These are phyloP conservation scores for Drosophila lacicola DNA, from an alignment of 2,888 invertebrate species.

Conservation along the genomic window DNA sequence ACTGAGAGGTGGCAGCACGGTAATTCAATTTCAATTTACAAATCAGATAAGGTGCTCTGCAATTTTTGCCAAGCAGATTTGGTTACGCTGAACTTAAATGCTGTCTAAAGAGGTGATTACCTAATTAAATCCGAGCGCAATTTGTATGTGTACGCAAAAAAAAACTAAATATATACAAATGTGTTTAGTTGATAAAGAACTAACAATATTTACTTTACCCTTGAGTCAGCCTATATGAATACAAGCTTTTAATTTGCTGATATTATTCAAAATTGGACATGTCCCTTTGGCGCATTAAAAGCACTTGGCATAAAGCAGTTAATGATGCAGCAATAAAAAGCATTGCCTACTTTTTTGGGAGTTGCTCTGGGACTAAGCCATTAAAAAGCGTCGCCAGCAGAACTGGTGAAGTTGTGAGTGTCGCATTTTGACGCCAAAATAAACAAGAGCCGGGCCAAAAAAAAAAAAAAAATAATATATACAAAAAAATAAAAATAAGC, in stretches of 20 bases:
- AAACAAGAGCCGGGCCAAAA: conserved; percentile 12
- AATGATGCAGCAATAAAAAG: conserved; percentile 25
- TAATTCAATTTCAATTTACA: neutral
- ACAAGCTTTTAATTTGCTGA: neutral
- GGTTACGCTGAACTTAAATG: neutral
- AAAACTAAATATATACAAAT: neutral
- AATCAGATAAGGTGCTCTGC: neutral
- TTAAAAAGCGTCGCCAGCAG: conserved; percentile 31
- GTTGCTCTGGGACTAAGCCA: conserved; percentile 30
- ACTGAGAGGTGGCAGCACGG: neutral
- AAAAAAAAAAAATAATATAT: neutral
- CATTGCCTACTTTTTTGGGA: conserved; percentile 35
- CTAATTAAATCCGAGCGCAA: too few species aligned
- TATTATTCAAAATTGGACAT: neutral
- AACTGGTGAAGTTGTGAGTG: neutral
- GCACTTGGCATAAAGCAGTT: conserved; percentile 27
- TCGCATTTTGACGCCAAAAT: conserved; percentile 20
- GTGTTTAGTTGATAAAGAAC: neutral
- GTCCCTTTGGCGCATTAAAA: neutral
- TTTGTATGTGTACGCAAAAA: neutral
- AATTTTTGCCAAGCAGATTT: neutral
- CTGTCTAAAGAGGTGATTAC: too few species aligned
- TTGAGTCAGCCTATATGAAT: neutral
- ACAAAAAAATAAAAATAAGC: conserved; percentile 12
- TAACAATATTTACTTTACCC: too few species aligned